A percentile compares a stretch with the other conserved stretches of the same genome.
These are phyloP conservation scores for Spisula solida DNA, from an alignment of 2,888 invertebrate species.

Conservation along the genomic window DNA sequence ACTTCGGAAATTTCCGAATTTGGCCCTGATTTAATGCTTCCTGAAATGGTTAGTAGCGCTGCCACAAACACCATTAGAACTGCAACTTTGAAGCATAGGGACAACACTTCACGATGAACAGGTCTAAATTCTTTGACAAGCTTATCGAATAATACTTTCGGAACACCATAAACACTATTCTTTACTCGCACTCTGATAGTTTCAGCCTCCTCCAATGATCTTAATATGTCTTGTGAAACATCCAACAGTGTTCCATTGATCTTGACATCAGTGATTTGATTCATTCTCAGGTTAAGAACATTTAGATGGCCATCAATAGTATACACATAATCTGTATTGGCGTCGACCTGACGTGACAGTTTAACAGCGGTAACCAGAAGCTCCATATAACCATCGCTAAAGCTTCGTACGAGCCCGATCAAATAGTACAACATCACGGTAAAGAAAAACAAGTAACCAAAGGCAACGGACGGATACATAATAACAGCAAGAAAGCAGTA, in stretches of 20 bases:
- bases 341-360: constrained; percentile 20
- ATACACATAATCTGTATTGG: constrained; percentile 6
- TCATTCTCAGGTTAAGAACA: constrained; percentile 38
- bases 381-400: constrained; percentile 46
- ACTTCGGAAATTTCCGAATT: constrained; percentile 62
- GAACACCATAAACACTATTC: constrained; percentile 54
- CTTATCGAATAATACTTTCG: constrained; percentile 49
- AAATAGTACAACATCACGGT: constrained; percentile 42
- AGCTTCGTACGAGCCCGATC: constrained; percentile 4
- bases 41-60: constrained; percentile 43
- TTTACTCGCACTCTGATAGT: constrained; percentile 11
- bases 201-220: not conserved
- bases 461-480: constrained; percentile 35
- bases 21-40: constrained; percentile 35
- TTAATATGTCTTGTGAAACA: constrained; percentile 39
- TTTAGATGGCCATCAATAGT: constrained; percentile 21
- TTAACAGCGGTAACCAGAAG: constrained; percentile 33
- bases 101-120: constrained; percentile 51
- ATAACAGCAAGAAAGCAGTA: constrained; percentile 43
- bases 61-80: constrained; percentile 44
- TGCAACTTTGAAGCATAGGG: constrained; percentile 46
- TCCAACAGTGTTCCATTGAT: constrained; percentile 35
- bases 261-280: constrained; percentile 22
- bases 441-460: constrained; percentile 52
- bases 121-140: constrained; percentile 52